Evolutionary conservation across 2,797 vertebrate genomes (phyloP).

Genomic region (Manis javanica): DNA sequence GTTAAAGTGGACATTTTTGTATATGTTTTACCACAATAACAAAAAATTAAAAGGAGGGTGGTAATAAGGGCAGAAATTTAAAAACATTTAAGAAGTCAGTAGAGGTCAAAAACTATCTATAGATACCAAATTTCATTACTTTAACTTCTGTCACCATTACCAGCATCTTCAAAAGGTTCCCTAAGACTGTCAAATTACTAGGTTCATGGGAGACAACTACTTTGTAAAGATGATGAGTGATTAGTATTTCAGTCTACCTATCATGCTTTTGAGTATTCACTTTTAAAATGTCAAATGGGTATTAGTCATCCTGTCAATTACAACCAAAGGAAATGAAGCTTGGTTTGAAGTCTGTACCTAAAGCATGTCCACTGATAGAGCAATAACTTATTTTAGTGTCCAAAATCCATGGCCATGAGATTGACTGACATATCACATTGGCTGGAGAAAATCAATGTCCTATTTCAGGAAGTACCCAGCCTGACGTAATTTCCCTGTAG

Average conservation of each 20-base stretch:
- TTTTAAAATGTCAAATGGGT: slow-evolving; percentile 3
- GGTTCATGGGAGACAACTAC: background rate
- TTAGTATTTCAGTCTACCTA: background rate
- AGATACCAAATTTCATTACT: background rate
- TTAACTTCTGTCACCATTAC: background rate
- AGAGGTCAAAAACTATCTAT: background rate
- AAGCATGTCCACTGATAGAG: background rate
- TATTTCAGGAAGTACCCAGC: background rate
- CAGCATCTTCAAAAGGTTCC: background rate
- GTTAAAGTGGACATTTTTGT: background rate
- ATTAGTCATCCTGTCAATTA: slow-evolving; percentile 8
- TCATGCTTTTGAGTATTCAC: background rate
- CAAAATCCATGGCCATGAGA: background rate
- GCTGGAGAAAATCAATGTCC: background rate
- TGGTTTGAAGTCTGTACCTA: background rate
- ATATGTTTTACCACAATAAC: background rate
- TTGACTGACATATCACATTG: background rate
- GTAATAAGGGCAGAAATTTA: background rate
- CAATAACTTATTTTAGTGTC: background rate
- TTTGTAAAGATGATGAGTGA: background rate
- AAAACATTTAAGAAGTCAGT: background rate
- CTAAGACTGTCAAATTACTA: background rate
- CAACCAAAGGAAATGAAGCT: background rate
- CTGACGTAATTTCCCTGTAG: background rate
- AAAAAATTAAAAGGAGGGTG: background rate